Evolutionary conservation across 53 echinoderm and acorn worm genomes (phyloP).

Genomic region (Astropecten irregularis): DNA sequence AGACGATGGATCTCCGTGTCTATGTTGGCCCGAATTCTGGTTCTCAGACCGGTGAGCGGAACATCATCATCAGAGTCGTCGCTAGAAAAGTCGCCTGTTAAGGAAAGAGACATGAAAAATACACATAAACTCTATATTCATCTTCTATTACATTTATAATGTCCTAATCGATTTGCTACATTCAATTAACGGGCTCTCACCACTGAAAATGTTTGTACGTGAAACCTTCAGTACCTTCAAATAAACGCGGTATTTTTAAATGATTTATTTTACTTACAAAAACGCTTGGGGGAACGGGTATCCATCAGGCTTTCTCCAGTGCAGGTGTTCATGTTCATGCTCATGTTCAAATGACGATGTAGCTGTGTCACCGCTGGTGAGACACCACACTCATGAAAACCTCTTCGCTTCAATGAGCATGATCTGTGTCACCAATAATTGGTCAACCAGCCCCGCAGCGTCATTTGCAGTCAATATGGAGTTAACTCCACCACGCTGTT

Average conservation of each 20-base stretch:
- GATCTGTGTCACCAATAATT: background rate
- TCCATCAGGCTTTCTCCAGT: background rate
- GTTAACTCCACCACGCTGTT: background rate
- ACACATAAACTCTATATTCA: background rate
- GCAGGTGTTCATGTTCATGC: background rate
- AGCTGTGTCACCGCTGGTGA: no score
- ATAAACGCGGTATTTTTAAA: background rate
- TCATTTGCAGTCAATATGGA: slow-evolving; percentile 6
- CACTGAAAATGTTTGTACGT: background rate
- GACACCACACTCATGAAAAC: background rate
- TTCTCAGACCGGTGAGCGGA: background rate
- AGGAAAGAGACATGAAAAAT: background rate
- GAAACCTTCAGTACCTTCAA: background rate
- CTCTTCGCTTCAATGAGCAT: background rate
- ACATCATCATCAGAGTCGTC: background rate
- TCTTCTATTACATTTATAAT: background rate
- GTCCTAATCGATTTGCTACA: background rate
- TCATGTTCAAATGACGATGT: background rate
- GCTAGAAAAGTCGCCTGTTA: background rate
- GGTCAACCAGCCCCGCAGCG: background rate
- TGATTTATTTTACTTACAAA: background rate
- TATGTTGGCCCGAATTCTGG: background rate
- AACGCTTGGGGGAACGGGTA: background rate
- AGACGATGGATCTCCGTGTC: background rate
- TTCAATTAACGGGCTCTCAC: background rate